These are phyloP conservation scores for Stenotaenia linearis DNA, from an alignment of 2,888 invertebrate genomes.

Conservation along the genomic window DNA sequence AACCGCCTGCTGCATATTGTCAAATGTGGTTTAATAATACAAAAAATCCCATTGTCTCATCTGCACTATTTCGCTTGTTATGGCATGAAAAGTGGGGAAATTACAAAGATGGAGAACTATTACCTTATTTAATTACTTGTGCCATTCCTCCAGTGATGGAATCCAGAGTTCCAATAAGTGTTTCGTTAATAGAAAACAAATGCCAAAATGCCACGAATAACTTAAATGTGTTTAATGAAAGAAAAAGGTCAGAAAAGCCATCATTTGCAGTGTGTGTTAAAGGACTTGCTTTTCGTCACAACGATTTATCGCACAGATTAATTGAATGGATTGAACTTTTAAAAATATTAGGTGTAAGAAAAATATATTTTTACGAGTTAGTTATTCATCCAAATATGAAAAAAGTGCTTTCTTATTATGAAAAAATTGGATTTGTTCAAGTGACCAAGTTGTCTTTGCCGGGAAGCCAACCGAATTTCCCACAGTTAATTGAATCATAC, in stretches of 20 bases:
- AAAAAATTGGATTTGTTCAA: background rate
- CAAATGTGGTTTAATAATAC: constrained; percentile 40
- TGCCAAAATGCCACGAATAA: constrained; percentile 83
- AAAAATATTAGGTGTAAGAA: constrained; percentile 77
- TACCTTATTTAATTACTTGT: constrained; percentile 41
- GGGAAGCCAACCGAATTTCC: constrained; percentile 83
- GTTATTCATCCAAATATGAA: constrained; percentile 78
- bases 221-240: constrained; percentile 50
- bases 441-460: constrained; percentile 72
- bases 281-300: constrained; percentile 85
- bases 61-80: constrained; percentile 40
- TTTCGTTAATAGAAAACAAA: constrained; percentile 75
- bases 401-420: constrained; percentile 53
- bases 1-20: constrained; percentile 39
- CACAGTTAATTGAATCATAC: constrained; percentile 81
- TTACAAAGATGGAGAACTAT: constrained; percentile 40
- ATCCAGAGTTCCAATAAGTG: constrained; percentile 63
- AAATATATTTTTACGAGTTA: constrained; percentile 82
- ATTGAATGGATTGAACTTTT: constrained; percentile 92
- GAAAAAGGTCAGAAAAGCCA: too few species aligned
- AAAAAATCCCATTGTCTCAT: constrained; percentile 36
- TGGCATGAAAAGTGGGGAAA: constrained; percentile 42
- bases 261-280: constrained; percentile 85
- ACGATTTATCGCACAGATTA: constrained; percentile 79
- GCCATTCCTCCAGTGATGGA: constrained; percentile 37